These are phyloP conservation scores for Dolichoris vasculosae DNA, from an alignment of 1,140 invertebrate species.

Conservation along the genomic window DNA sequence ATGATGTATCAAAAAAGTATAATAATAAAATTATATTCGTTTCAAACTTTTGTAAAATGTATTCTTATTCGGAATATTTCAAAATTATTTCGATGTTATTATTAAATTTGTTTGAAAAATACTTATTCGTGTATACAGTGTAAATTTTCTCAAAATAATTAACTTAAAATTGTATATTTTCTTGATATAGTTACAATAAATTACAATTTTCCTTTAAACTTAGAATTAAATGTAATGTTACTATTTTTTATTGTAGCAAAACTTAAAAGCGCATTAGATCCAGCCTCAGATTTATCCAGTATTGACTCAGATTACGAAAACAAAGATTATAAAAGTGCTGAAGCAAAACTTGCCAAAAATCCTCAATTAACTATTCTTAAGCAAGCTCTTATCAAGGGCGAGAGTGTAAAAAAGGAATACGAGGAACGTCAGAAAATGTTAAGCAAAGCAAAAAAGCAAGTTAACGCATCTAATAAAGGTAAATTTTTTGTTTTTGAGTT, in stretches of 20 bases:
- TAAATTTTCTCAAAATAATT: too few species aligned
- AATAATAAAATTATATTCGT: too few species aligned
- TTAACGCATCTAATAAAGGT: conserved; percentile 59
- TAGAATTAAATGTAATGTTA: conserved; percentile 5
- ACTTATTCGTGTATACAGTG: too few species aligned
- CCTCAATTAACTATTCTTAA: conserved; percentile 72
- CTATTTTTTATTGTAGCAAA: conserved; percentile 51
- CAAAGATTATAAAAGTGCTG: conserved; percentile 68
- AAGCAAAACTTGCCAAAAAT: conserved; percentile 72
- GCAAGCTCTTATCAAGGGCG: conserved; percentile 69
- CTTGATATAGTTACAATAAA: neutral
- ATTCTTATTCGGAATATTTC: too few species aligned
- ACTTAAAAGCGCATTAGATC: conserved; percentile 53
- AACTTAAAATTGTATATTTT: neutral
- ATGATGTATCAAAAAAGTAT: too few species aligned
- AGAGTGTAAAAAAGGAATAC: conserved; percentile 64
- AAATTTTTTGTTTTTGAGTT: too few species aligned
- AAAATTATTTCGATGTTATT: too few species aligned
- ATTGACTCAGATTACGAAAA: conserved; percentile 66
- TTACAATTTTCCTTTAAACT: neutral
- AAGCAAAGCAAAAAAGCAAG: conserved; percentile 63
- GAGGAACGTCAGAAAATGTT: conserved; percentile 51
- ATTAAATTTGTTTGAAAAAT: too few species aligned
- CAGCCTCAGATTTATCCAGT: conserved; percentile 67
- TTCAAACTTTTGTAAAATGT: too few species aligned